phyloP scores from a whole-genome alignment of 2,113 vertebrate genomes.

The Heterocephalus glaber region DNA sequence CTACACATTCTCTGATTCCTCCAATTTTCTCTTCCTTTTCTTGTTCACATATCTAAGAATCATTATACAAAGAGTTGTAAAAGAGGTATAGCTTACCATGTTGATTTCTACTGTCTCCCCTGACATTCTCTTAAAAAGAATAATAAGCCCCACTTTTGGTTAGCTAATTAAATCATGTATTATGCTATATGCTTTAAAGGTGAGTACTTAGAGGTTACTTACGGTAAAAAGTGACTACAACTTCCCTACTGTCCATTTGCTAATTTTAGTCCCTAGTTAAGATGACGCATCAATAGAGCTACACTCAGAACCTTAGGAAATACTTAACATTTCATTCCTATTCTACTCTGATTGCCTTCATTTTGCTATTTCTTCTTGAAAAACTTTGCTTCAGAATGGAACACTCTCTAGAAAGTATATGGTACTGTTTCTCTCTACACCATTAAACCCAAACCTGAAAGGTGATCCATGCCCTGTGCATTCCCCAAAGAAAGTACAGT shows the following conservation, averaged over 20 bases:
- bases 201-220: neutral
- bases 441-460: constrained; percentile 60
- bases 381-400: constrained; percentile 40
- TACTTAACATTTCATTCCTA: neutral
- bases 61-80: constrained; percentile 8
- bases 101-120: constrained; percentile 49
- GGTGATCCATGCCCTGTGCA: fast-evolving
- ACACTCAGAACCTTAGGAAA: neutral
- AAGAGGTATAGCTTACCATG: constrained; percentile 8
- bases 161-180: constrained; percentile 49
- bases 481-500: neutral
- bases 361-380: neutral
- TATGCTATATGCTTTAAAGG: neutral
- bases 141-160: neutral
- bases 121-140: constrained; percentile 17
- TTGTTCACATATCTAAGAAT: constrained; percentile 57
- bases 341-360: neutral
- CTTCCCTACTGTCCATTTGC: neutral
- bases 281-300: neutral
- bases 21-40: neutral
- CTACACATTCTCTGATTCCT: neutral
- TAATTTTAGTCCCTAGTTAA: neutral
- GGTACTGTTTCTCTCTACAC: neutral
- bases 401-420: constrained; percentile 50
- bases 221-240: neutral